These are phyloP conservation scores for Caerostris darwini DNA, from an alignment of 1,140 invertebrate genomes.

Conservation along the genomic window DNA sequence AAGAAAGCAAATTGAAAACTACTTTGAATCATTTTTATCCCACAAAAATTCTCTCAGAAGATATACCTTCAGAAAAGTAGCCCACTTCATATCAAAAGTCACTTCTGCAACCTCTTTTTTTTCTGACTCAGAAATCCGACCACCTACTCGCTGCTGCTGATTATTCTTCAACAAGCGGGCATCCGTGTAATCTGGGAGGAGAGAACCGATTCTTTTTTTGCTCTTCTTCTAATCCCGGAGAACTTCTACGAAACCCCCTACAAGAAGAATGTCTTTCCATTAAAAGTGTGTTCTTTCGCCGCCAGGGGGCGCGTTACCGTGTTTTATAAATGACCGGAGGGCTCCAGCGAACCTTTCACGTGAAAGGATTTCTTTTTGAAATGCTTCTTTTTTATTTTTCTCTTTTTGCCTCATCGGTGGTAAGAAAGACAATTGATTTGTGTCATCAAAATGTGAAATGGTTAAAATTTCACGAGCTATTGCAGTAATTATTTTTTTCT, in stretches of 20 bases:
- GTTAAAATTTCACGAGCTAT: too few relatives aligned
- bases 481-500: too few relatives aligned
- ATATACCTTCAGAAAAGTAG: too few relatives aligned
- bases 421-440: too few relatives aligned
- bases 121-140: background rate
- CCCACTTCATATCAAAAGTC: background rate
- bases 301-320: background rate
- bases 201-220: background rate
- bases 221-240: background rate
- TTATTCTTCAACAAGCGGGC: background rate
- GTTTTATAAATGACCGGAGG: background rate
- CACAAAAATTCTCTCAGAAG: too few relatives aligned
- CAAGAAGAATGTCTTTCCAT: conserved; percentile 7
- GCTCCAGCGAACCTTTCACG: background rate
- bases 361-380: too few relatives aligned
- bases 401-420: too few relatives aligned
- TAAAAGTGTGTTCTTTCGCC: background rate
- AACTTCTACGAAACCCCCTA: background rate
- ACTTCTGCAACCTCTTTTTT: background rate
- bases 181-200: background rate
- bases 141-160: background rate
- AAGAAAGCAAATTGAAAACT: too few relatives aligned
- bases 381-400: too few relatives aligned
- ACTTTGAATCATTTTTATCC: too few relatives aligned
- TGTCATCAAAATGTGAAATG: too few relatives aligned